Evolutionary conservation across 2,113 vertebrate genomes (phyloP), one percentile per base, ranked within the genome.

Genomic region (Pteruthius melanotis): DNA sequence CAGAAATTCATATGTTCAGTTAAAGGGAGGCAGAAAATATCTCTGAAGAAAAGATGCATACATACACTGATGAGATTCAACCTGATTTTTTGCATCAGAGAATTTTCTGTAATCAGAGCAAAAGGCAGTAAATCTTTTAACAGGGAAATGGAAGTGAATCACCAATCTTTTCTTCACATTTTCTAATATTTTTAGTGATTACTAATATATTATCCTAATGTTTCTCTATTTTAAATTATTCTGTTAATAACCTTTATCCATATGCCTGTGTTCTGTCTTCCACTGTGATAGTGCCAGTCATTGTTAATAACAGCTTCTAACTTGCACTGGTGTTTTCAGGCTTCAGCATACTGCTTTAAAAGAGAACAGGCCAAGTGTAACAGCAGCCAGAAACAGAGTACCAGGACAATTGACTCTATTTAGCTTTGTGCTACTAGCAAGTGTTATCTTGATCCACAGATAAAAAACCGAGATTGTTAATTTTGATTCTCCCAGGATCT

Each of bases 11-110:
- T 65, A 83, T 70, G 28, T 45, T 93, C 59, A 33, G 37, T 65
- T 93, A 92, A 74, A 85, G 37, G 8, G 85, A 79, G 54, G 75
- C 23, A 63, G 63, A 94, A 95, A 92, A 86, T 80, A 86, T 18
- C 30, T 75, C 56, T 81, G 59, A 81, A 90, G 23, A 54, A 89
- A 81, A 87, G 78, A 71, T 35, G 15, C 6, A 68, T 35, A 7
- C 15, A 3, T 39, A 9, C 11, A 2, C 20, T 70, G 19, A 44
- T 83, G 68, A 86, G 45, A 81, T 69, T 77, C 60, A 74, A 23
- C 59, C 11, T 66, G 33, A 31, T 74, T 70, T 92, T 81, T 68
- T 81, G 54, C 21, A 37, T 47, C 35, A 69, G 40, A 49, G 11
- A 54, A 69, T 49, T 61, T 76, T 47, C 47, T 49, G 37, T 45